These are phyloP conservation scores for Microctenopoma lineatum DNA, from an alignment of 2,797 vertebrate genomes.

Conservation along the genomic window DNA sequence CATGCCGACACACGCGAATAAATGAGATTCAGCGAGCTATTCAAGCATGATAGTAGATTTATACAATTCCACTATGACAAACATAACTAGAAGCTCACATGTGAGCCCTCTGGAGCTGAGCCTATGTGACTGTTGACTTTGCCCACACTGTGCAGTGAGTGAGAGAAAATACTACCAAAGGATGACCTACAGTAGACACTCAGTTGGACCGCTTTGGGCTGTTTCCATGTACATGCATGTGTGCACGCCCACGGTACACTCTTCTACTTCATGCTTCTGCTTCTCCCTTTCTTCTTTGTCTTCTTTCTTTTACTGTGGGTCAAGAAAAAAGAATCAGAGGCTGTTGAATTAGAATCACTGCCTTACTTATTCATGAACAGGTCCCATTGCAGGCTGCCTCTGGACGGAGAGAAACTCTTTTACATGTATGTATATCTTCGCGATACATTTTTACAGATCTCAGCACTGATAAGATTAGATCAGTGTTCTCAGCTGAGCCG, in stretches of 20 bases:
- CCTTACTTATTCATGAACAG: constrained; percentile 68
- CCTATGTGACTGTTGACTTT: constrained; percentile 22
- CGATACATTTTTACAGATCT: constrained; percentile 47
- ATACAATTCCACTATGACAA: constrained; percentile 1
- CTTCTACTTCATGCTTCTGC: constrained; percentile 4
- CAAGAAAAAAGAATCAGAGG: constrained; percentile 39
- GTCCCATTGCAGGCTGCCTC: constrained; percentile 53
- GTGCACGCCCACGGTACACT: constrained; percentile 1
- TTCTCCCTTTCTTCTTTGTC: constrained; percentile 16
- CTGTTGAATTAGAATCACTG: constrained; percentile 76
- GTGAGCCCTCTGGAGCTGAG: constrained; percentile 3
- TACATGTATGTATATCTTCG: constrained; percentile 49
- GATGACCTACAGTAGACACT: constrained; percentile 11
- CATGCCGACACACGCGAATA: not conserved
- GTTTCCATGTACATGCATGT: constrained; percentile 20
- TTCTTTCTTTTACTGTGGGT: constrained; percentile 34
- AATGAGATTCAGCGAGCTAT: constrained; percentile 18
- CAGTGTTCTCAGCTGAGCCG: constrained; percentile 7
- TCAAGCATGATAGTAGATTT: constrained; percentile 15
- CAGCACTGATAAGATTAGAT: constrained; percentile 36
- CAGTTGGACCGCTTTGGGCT: constrained; percentile 27
- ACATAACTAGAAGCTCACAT: constrained; percentile 22
- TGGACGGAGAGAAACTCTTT: constrained; percentile 62
- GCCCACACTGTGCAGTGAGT: constrained; percentile 28
- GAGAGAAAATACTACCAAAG: constrained; percentile 17